Conservation (phyloP, 30 jellyfish, hydroid and myxozoan species). For the Aurelia sp. region DNA sequence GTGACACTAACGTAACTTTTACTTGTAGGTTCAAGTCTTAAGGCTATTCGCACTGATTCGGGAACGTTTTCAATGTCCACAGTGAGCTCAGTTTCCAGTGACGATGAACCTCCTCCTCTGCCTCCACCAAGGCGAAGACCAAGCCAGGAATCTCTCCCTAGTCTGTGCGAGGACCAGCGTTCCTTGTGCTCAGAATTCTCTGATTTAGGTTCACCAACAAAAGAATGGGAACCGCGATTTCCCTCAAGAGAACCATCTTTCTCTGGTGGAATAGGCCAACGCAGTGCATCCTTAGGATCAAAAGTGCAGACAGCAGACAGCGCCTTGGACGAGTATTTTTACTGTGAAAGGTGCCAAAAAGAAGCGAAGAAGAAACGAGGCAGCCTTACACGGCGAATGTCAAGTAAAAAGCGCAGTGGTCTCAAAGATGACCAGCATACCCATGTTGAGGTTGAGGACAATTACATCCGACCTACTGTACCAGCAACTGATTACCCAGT, state of each 20-base stretch:
- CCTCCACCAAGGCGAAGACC: conserved; percentile 45
- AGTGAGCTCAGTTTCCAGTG: conserved; percentile 17
- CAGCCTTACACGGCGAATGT: conserved; percentile 17
- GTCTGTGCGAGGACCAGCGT: conserved; percentile 9
- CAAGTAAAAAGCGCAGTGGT: neutral
- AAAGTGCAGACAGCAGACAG: neutral
- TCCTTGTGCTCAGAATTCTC: neutral
- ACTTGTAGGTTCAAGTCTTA: conserved; percentile 2
- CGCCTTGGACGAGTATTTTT: conserved; percentile 19
- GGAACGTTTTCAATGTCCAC: conserved; percentile 41
- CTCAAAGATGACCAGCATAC: neutral
- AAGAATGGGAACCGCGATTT: neutral
- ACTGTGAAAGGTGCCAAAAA: conserved; percentile 32
- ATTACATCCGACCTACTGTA: neutral
- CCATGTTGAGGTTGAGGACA: neutral
- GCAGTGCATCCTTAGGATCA: neutral
- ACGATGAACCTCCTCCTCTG: conserved; percentile 40
- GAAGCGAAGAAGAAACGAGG: neutral
- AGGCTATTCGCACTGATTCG: conserved; percentile 26
- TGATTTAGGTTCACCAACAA: neutral
- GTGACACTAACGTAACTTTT: too few species aligned
- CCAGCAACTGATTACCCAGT: neutral
- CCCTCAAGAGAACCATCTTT: neutral
- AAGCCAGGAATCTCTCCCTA: conserved; percentile 14
- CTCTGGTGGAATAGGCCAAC: neutral